Base-by-base conservation (phyloP, 2,888 invertebrate species). In the Seira sanloemensis region DNA sequence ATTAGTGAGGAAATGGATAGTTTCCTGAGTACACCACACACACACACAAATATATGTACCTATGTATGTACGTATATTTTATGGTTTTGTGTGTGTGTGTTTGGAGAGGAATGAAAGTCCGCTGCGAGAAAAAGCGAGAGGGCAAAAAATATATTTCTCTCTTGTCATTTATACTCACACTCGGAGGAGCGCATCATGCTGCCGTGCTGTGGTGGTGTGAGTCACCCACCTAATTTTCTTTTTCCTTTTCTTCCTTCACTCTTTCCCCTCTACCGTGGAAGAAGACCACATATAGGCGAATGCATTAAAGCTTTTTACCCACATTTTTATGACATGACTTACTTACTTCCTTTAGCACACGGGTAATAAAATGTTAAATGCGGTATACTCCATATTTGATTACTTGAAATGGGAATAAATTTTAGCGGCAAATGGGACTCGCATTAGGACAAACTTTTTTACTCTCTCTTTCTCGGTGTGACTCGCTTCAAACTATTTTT, bases 1-100 rank as follows among this genome's bases (percentile, higher is more conserved):
- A 80, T 80, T 80, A 80, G 80, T 54, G 80, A 80, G 80, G 80
- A 80, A 80, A 80, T 80, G 74, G 74, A 68, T 73, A 74, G 66
- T 74, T 80, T 74, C 80, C 80, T 80, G 71, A 65, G 71, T 58
- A 26, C 71, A 78, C 23, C 37, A 54, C 68, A 26, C 69, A 77
- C 54, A 77, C 37, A 37, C 37, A 37, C 37, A 37, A 37, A 37
- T 37, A 37, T 37, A 37, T 37, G n/a, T 37, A 37, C 12, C 12
- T 37, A 37, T 37, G 12, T 37, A n/a, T n/a, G n/a, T n/a, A n/a
- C n/a, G n/a, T n/a, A n/a, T n/a, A n/a, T n/a, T n/a, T n/a, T n/a
- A n/a, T n/a, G n/a, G n/a, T n/a, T n/a, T n/a, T n/a, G n/a, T n/a
- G n/a, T n/a, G n/a, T n/a, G n/a, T n/a, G n/a, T n/a, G n/a, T n/a